Base-by-base conservation (phyloP, 2,797 vertebrate species). In the Lemur catta region DNA sequence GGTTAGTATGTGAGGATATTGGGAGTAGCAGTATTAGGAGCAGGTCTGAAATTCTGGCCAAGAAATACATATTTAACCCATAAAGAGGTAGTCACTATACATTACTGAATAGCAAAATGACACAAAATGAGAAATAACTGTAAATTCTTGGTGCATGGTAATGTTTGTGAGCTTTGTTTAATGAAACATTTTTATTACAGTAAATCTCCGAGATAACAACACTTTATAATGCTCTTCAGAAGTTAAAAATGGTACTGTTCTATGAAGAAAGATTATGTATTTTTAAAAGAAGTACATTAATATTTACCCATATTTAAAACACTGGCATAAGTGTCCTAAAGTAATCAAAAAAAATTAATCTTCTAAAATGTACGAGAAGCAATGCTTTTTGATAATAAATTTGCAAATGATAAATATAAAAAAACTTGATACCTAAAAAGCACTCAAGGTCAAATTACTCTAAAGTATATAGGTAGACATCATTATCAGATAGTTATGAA, bases 131-230 rank as follows among this genome's bases (percentile, higher is more conserved):
- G 33, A 95, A 81, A 74, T 17, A 18, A 93, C 18, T 92, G 30
- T 79, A 30, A 75, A 85, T 92, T 93, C 26, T 80, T 96, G 43
- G 30, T 93, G 30, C 43, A 52, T 89, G 20, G 43, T 85, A 79
- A 84, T 24, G 80, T 57, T 88, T 59, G 24, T 69, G n/a, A 90
- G 33, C n/a, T 96, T 93, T 55, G 43, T 75, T 93, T 94, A 96
- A 82, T 91, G n/a, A 93, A 91, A 94, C 57, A 93, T 90, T 90
- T 93, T 93, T 95, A 97, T 94, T 89, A 81, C 9, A 84, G 43
- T 48, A 84, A 84, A 91, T 88, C 13, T 80, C 69, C 7, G 87
- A 50, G 84, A 61, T 82, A 95, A 95, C 41, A 95, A 95, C 41
- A 93, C 22, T 84, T 95, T 75, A 67, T 61, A 72, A 43, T 94